Evolutionary conservation across 2,797 vertebrate species (phyloP).

Genomic region (Miichthys miiuy): DNA sequence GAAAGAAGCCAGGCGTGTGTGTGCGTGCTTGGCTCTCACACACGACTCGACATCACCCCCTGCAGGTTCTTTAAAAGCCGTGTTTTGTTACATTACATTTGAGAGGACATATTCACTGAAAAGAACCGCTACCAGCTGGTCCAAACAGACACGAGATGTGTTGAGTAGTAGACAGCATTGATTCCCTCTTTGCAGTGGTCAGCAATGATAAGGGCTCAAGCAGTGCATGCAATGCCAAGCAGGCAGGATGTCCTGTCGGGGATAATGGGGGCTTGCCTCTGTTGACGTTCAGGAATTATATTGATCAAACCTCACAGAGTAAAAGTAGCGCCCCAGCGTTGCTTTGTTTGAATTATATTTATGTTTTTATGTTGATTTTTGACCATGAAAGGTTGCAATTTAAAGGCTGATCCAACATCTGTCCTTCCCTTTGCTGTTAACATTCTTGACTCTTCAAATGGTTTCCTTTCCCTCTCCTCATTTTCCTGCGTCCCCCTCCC

Average conservation of each 20-base stretch:
- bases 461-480: slow-evolving; percentile 44
- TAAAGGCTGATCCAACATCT: slow-evolving; percentile 21
- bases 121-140: slow-evolving; percentile 19
- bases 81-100: slow-evolving; percentile 9
- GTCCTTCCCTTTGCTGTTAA: slow-evolving; percentile 14
- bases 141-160: slow-evolving; percentile 49
- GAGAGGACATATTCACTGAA: slow-evolving; percentile 22
- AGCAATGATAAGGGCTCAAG: slow-evolving; percentile 43
- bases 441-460: slow-evolving; percentile 50
- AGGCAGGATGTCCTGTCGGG: slow-evolving; percentile 66
- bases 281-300: slow-evolving; percentile 30
- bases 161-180: slow-evolving; percentile 52
- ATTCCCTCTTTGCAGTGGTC: slow-evolving; percentile 52
- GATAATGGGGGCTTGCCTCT: slow-evolving; percentile 49
- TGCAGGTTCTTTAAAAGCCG: slow-evolving; percentile 49
- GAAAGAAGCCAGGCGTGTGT: slow-evolving; percentile 2
- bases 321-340: slow-evolving; percentile 4
- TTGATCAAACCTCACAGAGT: slow-evolving; percentile 26
- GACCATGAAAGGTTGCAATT: slow-evolving; percentile 2
- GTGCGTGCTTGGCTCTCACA: slow-evolving; percentile 1
- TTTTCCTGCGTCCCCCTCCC: slow-evolving; percentile 25
- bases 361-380: slow-evolving; percentile 35
- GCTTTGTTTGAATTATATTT: slow-evolving; percentile 33
- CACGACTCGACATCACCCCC: slow-evolving; percentile 63
- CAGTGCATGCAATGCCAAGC: slow-evolving; percentile 40